These are phyloP conservation scores for Ailuropoda melanoleuca DNA, from an alignment of 2,113 vertebrate species.

Conservation along the genomic window DNA sequence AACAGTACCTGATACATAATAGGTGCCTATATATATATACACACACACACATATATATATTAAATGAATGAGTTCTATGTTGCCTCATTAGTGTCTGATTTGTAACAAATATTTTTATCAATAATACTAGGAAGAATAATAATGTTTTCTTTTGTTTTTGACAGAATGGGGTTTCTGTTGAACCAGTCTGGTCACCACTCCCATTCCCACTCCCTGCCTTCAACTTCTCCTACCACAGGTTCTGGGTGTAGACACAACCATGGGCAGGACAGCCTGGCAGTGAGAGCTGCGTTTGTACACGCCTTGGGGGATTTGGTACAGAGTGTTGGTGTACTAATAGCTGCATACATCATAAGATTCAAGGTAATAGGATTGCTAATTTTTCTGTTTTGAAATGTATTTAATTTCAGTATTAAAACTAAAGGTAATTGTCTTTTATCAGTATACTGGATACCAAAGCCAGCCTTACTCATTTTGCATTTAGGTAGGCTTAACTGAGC, in stretches of 20 bases:
- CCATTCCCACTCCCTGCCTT: slow-evolving; percentile 83
- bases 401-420: background rate
- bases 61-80: background rate
- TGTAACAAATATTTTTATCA: slow-evolving; percentile 35
- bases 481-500: background rate
- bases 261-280: slow-evolving; percentile 90
- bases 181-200: slow-evolving; percentile 96
- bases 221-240: slow-evolving; percentile 42
- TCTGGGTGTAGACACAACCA: slow-evolving; percentile 75
- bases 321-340: slow-evolving; percentile 95
- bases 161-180: slow-evolving; percentile 97
- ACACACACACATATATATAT: no score
- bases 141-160: slow-evolving; percentile 61
- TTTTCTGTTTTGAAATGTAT: slow-evolving; percentile 32
- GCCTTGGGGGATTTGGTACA: slow-evolving; percentile 96
- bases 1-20: background rate
- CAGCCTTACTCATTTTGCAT: slow-evolving; percentile 46
- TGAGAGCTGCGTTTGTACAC: slow-evolving; percentile 96
- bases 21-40: no score
- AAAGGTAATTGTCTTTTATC: slow-evolving; percentile 33
- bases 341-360: slow-evolving; percentile 96
- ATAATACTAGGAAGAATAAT: slow-evolving; percentile 30
- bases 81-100: slow-evolving; percentile 26
- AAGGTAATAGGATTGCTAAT: slow-evolving; percentile 86
- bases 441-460: background rate